Evolutionary conservation across 2,888 invertebrate species (phyloP), one percentile per base, ranked within the genome.

Genomic region (Erebia ligea): DNA sequence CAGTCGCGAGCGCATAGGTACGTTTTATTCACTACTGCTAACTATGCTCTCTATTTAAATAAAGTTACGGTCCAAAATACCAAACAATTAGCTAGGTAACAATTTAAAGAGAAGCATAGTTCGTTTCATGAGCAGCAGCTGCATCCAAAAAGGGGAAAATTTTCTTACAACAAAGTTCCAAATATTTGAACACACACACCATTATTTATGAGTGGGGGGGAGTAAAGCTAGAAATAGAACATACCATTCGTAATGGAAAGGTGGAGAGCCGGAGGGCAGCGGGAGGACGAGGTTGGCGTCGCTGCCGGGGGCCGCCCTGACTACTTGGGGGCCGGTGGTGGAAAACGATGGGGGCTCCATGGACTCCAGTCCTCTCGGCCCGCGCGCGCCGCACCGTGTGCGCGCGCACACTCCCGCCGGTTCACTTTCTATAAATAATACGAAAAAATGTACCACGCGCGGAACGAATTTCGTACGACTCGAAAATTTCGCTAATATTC

Each of bases 371-470:
- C 88, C 86, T 84, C 86, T 86, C 90, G 83, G 85, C 81, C 84
- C 92, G 91, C 91, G 91, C 89, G 90, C 92, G 90, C 81, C 81
- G 80, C 80, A 82, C 85, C 87, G 90, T 90, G 89, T 89, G 90
- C 89, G 87, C 83, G 80, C 81, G 78, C 80, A 79, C 81, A 81
- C 82, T 83, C 84, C 84, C 87, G 86, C 82, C 83, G 85, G 88
- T 89, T 91, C 86, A 88, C 91, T 91, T 90, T 90, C 92, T 92
- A 93, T 88, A 92, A 92, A 93, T 93, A 93, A 88, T 88, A 86
- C 88, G 81, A 84, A 92, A 92, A 92, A 89, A 92, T 91, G 88
- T 88, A 83, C 86, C 88, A 84, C 86, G 82, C 87, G 82, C 84
- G 80, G 81, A 77, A 82, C 82, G 82, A 86, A 87, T 85, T 86